Conservation (phyloP, 2,797 vertebrate species). For the Myripristis murdjan region DNA sequence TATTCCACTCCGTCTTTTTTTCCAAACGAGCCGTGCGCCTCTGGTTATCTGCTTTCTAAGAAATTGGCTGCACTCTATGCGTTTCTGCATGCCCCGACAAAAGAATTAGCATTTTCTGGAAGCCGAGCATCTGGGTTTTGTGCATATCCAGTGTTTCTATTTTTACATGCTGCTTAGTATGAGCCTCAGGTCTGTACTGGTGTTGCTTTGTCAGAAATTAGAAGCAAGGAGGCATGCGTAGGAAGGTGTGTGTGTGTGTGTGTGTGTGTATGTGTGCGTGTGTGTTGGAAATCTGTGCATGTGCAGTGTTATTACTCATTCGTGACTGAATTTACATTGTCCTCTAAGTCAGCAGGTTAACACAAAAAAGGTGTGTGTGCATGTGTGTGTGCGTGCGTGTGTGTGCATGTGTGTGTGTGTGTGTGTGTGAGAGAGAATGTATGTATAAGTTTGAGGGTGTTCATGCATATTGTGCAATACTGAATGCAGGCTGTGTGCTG, state of each 20-base stretch:
- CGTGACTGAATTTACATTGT: constrained; percentile 62
- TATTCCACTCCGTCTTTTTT: constrained; percentile 7
- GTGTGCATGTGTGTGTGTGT: no score
- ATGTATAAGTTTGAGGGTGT: no score
- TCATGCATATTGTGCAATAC: no score
- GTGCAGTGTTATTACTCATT: constrained; percentile 69
- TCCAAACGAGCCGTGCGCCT: not conserved
- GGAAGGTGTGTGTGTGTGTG: constrained; percentile 15
- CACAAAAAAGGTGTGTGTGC: constrained; percentile 32
- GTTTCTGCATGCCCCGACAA: constrained; percentile 31
- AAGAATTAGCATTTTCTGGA: constrained; percentile 71
- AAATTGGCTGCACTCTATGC: constrained; percentile 33
- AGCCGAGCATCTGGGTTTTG: constrained; percentile 74
- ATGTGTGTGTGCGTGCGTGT: not conserved
- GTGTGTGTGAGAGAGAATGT: no score
- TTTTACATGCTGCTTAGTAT: constrained; percentile 76
- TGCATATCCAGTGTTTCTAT: constrained; percentile 76
- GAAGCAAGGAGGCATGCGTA: constrained; percentile 33
- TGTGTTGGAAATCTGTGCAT: constrained; percentile 31
- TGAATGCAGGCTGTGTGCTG: no score
- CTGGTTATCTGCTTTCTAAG: constrained; percentile 39
- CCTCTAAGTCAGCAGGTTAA: constrained; percentile 70
- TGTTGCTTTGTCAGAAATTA: constrained; percentile 74
- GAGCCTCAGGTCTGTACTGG: constrained; percentile 60
- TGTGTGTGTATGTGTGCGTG: constrained; percentile 30